phyloP scores from a whole-genome alignment of 2,113 vertebrate species.

The Sorex araneus region DNA sequence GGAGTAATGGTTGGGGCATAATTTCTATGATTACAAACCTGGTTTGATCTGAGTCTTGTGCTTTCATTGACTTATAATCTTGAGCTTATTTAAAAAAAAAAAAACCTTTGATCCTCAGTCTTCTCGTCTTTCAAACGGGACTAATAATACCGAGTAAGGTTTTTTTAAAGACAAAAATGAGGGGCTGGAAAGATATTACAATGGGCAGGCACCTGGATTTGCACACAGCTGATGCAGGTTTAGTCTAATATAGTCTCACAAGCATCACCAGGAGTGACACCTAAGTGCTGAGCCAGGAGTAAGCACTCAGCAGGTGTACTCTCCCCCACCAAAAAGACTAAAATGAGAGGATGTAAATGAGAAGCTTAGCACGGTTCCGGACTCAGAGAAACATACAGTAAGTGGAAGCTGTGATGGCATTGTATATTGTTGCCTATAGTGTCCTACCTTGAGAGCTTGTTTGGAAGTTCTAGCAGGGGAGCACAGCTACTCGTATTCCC shows the following conservation, averaged over 20 bases:
- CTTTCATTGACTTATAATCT: not conserved
- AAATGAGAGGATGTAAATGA: not conserved
- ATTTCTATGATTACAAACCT: not conserved
- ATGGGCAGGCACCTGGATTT: too few relatives aligned
- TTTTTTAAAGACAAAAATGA: not conserved
- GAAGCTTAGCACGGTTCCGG: not conserved
- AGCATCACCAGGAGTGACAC: too few relatives aligned
- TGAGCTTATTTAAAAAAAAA: not conserved
- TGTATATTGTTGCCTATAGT: not conserved
- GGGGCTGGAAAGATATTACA: too few relatives aligned
- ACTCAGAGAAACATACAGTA: not conserved
- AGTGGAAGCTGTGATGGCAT: not conserved
- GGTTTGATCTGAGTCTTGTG: not conserved
- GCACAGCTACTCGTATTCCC: too few relatives aligned
- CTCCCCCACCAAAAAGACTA: too few relatives aligned
- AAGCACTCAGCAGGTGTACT: too few relatives aligned
- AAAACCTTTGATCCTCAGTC: not conserved
- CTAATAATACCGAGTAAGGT: not conserved
- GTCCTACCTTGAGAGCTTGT: too few relatives aligned
- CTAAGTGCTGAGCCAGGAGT: too few relatives aligned
- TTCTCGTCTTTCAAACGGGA: slow-evolving; percentile 12
- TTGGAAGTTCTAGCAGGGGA: too few relatives aligned
- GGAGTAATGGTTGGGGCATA: not conserved
- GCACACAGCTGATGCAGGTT: too few relatives aligned
- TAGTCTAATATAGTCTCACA: too few relatives aligned